phyloP scores from a whole-genome alignment of 1,140 invertebrate species.

The Cataglyphis hispanica region DNA sequence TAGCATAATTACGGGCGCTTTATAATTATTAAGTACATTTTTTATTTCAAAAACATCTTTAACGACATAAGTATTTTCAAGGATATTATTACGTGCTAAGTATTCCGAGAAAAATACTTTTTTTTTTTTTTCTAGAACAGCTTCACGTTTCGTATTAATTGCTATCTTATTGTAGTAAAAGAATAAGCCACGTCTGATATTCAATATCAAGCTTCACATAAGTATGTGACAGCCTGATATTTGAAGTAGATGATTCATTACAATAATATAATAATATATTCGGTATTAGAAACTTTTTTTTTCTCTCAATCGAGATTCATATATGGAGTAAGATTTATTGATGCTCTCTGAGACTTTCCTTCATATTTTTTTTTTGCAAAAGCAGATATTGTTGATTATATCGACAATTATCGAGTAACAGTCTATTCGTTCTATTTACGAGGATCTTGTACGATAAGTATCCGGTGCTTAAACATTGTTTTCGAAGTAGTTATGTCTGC shows the following conservation, averaged over 20 bases:
- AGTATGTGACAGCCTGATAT: not conserved
- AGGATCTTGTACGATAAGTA: conserved; percentile 53
- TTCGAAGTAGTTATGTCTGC: conserved; percentile 71
- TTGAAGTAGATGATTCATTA: not conserved
- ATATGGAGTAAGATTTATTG: not conserved
- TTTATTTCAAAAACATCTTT: too few species aligned
- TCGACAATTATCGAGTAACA: conserved; percentile 3
- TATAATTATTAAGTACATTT: conserved; percentile 58
- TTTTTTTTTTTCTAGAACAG: not conserved
- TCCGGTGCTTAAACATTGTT: conserved; percentile 63
- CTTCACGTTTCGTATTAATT: conserved; percentile 11
- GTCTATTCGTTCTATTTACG: conserved; percentile 54
- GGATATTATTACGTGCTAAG: not conserved
- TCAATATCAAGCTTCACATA: not conserved
- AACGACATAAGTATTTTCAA: conserved; percentile 20
- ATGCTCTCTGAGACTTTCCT: not conserved
- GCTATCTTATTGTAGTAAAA: too few species aligned
- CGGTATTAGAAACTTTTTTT: not conserved
- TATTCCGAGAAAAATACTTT: not conserved
- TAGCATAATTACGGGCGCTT: conserved; percentile 19
- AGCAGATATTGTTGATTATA: not conserved
- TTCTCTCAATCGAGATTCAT: not conserved
- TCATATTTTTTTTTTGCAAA: not conserved
- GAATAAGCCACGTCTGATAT: not conserved
- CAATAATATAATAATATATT: not conserved